phyloP scores from a whole-genome alignment of 2,113 vertebrate genomes.

The Trogon melanurus region DNA sequence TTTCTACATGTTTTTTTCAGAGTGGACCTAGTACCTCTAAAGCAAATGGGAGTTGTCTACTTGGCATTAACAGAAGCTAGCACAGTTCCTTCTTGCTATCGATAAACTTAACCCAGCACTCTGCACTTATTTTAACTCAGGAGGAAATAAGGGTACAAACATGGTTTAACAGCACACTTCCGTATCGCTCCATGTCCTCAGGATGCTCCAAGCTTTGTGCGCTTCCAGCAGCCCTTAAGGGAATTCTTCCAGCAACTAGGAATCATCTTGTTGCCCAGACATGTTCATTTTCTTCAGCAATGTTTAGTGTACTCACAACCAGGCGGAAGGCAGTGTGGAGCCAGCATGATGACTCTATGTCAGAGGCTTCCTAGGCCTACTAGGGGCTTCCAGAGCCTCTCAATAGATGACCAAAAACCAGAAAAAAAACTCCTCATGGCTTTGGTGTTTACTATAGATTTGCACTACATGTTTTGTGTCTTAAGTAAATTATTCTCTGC shows the following conservation, averaged over 20 bases:
- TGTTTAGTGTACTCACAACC: not conserved
- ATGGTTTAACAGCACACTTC: slow-evolving; percentile 72
- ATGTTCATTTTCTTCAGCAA: not conserved
- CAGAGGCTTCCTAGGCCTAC: not conserved
- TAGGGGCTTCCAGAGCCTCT: not conserved
- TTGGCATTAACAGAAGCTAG: not conserved
- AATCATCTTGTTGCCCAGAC: not conserved
- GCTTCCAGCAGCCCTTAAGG: slow-evolving; percentile 41
- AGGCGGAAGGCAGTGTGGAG: not conserved
- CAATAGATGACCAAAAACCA: not conserved
- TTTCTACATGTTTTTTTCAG: not conserved
- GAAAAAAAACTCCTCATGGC: not conserved
- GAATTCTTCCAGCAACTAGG: slow-evolving; percentile 21
- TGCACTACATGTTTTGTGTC: not conserved
- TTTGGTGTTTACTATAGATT: not conserved
- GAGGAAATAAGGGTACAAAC: slow-evolving; percentile 62
- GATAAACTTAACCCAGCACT: not conserved
- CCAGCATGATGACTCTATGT: not conserved
- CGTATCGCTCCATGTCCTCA: slow-evolving; percentile 5
- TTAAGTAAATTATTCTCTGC: slow-evolving; percentile 39
- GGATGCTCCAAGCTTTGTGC: slow-evolving; percentile 23
- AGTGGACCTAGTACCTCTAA: not conserved
- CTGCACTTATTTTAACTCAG: slow-evolving; percentile 64
- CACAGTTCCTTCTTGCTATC: not conserved
- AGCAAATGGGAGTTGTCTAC: not conserved